Evolutionary conservation across 2,888 invertebrate species (phyloP).

Genomic region (Sympetrum striolatum): DNA sequence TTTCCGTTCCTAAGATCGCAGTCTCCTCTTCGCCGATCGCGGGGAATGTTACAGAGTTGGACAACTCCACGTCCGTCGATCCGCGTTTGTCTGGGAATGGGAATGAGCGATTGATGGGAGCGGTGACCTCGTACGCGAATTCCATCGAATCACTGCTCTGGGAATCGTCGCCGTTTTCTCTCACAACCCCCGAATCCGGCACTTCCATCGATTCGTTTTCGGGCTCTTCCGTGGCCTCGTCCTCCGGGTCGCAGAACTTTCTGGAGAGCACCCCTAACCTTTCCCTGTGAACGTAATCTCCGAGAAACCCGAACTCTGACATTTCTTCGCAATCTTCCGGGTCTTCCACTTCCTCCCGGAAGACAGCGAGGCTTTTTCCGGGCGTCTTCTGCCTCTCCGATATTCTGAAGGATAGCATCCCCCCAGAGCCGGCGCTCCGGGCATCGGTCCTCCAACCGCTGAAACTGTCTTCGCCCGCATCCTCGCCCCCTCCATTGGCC

Average conservation of each 20-base stretch:
- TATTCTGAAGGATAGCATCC: neutral
- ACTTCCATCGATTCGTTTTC: neutral
- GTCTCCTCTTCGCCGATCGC: neutral
- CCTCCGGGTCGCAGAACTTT: neutral
- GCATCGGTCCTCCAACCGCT: neutral
- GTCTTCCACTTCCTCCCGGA: neutral
- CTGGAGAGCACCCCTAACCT: neutral
- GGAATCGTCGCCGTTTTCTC: neutral
- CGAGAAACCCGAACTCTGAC: neutral
- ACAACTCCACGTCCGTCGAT: neutral
- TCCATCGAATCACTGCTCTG: neutral
- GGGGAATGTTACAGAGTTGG: neutral
- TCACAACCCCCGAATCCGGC: neutral
- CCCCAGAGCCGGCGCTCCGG: neutral
- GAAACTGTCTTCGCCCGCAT: neutral
- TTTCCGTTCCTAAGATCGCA: neutral
- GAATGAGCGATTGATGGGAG: neutral
- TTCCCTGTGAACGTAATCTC: neutral
- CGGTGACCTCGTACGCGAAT: neutral
- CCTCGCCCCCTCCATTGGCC: constrained; percentile 47
- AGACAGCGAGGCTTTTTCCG: neutral
- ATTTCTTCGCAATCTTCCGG: neutral
- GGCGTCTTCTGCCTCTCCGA: neutral
- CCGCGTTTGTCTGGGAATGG: neutral
- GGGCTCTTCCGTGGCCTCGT: neutral